Conservation (phyloP, 2,797 vertebrate genomes). For the Bothrops alternatus region DNA sequence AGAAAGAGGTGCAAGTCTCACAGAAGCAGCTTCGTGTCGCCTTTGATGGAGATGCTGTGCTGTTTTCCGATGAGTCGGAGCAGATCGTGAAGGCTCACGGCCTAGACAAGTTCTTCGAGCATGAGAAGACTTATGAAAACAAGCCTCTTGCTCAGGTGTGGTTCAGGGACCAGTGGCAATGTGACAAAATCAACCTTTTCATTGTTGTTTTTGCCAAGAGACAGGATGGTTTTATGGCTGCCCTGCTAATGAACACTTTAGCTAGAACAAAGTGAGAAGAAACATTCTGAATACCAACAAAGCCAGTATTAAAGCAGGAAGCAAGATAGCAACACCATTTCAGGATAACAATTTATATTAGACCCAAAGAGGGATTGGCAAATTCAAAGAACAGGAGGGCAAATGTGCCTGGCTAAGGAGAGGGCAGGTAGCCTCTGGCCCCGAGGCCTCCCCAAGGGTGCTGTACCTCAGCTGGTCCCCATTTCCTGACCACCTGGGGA, state of each 20-base stretch:
- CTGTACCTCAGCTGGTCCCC: not conserved
- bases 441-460: not conserved
- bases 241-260: not conserved
- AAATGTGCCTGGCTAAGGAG: not conserved
- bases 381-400: not conserved
- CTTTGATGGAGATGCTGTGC: conserved; percentile 92
- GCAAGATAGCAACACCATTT: not conserved
- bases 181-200: not conserved
- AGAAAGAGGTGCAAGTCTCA: conserved; percentile 80
- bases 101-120: conserved; percentile 94
- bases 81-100: conserved; percentile 95
- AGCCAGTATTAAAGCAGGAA: not conserved
- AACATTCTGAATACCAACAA: not conserved
- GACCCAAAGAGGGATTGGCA: not conserved
- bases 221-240: not conserved
- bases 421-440: not conserved
- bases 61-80: conserved; percentile 96
- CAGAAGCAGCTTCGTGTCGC: conserved; percentile 91
- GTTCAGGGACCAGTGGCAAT: not conserved
- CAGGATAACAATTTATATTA: not conserved
- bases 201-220: not conserved
- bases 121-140: conserved; percentile 90
- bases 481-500: not conserved
- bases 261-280: too few species aligned
- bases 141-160: conserved; percentile 88